These are phyloP conservation scores for Armadillidium nasatum DNA, from an alignment of 1,140 invertebrate genomes.

Conservation along the genomic window DNA sequence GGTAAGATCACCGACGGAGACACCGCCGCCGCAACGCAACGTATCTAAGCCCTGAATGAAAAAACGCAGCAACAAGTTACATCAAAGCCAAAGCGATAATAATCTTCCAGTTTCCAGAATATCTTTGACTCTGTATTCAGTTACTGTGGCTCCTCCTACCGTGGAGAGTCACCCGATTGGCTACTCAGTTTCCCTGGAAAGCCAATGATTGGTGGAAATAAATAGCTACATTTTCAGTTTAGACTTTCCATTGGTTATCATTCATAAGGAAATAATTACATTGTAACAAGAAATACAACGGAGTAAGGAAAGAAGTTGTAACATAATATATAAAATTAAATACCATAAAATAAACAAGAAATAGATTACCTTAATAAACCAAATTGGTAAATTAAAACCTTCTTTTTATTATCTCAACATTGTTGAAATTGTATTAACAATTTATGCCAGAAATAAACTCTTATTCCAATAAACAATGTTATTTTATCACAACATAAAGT, in stretches of 20 bases:
- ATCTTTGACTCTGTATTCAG: constrained; percentile 10
- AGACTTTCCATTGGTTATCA: background rate
- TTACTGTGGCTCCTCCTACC: background rate
- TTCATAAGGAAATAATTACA: background rate
- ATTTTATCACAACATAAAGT: no score
- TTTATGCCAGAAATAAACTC: no score
- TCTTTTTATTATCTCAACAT: no score
- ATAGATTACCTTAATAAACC: no score
- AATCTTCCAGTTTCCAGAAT: constrained; percentile 7
- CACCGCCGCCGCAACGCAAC: background rate
- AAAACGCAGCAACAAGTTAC: constrained; percentile 4
- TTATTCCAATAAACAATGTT: no score
- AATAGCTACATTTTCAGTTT: background rate
- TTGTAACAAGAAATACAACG: background rate
- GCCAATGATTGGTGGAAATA: background rate
- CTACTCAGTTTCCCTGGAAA: background rate
- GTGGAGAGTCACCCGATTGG: background rate
- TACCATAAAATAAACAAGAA: background rate
- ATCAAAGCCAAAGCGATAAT: background rate
- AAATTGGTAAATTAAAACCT: no score
- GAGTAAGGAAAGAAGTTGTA: background rate
- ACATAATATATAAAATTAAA: background rate
- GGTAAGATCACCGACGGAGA: background rate
- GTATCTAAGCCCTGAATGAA: background rate
- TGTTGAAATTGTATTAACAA: no score